Evolutionary conservation across 2,797 vertebrate genomes (phyloP).

Genomic region (Arrhamphus sclerolepis): DNA sequence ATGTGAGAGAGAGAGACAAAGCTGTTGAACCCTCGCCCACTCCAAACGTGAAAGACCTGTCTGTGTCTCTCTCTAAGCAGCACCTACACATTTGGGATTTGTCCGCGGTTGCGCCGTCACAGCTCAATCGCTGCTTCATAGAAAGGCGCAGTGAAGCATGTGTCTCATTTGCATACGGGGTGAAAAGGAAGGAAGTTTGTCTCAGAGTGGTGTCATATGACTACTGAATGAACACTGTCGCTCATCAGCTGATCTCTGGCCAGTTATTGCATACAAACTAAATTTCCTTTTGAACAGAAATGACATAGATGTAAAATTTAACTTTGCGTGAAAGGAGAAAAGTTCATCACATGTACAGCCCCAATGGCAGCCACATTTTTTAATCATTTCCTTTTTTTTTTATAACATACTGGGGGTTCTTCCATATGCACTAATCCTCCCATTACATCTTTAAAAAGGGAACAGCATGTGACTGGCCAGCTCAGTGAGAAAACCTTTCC

Average conservation of each 20-base stretch:
- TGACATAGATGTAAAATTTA: background rate
- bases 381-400: too few species aligned
- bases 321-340: background rate
- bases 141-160: background rate
- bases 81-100: too few species aligned
- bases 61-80: too few species aligned
- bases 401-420: background rate
- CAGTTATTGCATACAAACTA: conserved; percentile 1
- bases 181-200: conserved; percentile 14
- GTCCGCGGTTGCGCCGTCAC: too few species aligned
- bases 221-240: conserved; percentile 37
- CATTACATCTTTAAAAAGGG: conserved; percentile 12
- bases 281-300: background rate
- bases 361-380: background rate
- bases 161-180: background rate
- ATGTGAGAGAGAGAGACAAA: too few species aligned
- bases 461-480: conserved; percentile 16
- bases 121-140: too few species aligned
- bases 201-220: conserved; percentile 43
- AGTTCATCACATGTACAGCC: background rate
- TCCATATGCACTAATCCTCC: background rate
- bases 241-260: conserved; percentile 25
- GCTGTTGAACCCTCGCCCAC: too few species aligned
- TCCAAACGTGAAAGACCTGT: too few species aligned
- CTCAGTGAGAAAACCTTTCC: conserved; percentile 34